Conservation (phyloP, 2,797 vertebrate genomes). For the Phrynocephalus vlangalii region DNA sequence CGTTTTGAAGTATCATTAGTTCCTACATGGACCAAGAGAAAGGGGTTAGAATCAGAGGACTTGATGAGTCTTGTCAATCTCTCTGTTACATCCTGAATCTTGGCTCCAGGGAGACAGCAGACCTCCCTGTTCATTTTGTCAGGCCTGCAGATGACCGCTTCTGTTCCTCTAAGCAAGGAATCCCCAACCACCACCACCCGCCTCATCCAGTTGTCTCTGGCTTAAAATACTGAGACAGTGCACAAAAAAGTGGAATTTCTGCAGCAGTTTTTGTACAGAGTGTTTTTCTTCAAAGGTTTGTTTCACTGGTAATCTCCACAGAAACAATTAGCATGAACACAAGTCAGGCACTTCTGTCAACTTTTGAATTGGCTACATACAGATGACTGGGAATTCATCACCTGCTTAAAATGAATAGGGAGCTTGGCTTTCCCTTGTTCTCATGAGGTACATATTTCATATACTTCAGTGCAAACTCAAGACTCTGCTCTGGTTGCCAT, state of each 20-base stretch:
- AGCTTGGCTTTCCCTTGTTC: conserved; percentile 54
- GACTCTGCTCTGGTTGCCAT: conserved; percentile 66
- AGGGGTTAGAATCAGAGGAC: too few species aligned
- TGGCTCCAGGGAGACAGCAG: too few species aligned
- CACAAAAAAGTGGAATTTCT: conserved; percentile 30
- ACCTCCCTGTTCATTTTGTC: too few species aligned
- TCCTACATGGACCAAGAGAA: too few species aligned
- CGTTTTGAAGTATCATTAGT: too few species aligned
- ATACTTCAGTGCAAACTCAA: conserved; percentile 62
- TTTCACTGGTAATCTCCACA: conserved; percentile 48
- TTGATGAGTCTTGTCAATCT: too few species aligned
- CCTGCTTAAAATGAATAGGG: conserved; percentile 58
- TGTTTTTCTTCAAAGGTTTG: conserved; percentile 47
- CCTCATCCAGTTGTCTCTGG: conserved; percentile 9
- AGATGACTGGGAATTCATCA: conserved; percentile 63
- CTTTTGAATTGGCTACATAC: conserved; percentile 55
- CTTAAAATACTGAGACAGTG: conserved; percentile 43
- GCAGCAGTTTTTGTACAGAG: conserved; percentile 35
- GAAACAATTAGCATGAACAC: conserved; percentile 53
- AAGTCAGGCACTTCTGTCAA: conserved; percentile 45
- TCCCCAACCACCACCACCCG: too few species aligned
- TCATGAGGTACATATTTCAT: conserved; percentile 61
- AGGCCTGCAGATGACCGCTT: too few species aligned
- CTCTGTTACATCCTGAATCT: too few species aligned
- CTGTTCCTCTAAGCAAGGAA: too few species aligned